Percentiles rank a stretch among this genome's conserved stretches.
phyloP scores from a whole-genome alignment of 1,140 invertebrate species.

The Parapsyche elsis region DNA sequence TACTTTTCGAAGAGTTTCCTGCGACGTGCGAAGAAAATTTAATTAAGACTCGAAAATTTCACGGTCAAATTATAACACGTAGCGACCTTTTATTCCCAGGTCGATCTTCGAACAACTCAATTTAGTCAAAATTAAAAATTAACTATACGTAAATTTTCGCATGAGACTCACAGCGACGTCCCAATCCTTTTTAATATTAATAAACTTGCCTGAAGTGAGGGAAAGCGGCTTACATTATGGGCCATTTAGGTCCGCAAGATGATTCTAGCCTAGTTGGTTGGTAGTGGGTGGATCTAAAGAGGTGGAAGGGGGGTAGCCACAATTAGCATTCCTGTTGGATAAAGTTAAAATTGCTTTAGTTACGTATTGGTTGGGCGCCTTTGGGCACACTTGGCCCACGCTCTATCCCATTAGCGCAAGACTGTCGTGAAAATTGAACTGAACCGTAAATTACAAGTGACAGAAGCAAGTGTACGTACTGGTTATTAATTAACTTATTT shows the following conservation, averaged over 20 bases:
- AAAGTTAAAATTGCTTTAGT: slow-evolving; percentile 47
- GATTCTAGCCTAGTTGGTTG: slow-evolving; percentile 15
- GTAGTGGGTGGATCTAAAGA: neutral
- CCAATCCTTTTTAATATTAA: neutral
- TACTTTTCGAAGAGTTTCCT: too few relatives aligned
- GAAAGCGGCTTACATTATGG: neutral
- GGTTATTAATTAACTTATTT: too few relatives aligned
- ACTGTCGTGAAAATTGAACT: neutral
- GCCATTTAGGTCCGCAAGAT: slow-evolving; percentile 44
- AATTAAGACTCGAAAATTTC: neutral
- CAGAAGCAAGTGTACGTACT: too few relatives aligned
- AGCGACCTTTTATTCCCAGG: neutral
- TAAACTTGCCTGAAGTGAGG: neutral
- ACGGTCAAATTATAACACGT: neutral
- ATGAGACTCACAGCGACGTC: neutral
- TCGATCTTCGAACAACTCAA: neutral
- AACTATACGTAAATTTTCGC: neutral
- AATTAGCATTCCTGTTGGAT: slow-evolving; percentile 48
- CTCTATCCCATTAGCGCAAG: neutral
- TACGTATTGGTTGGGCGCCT: slow-evolving; percentile 6
- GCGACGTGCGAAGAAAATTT: neutral
- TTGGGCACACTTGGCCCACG: slow-evolving; percentile 8
- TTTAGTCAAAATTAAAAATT: neutral
- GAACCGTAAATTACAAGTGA: neutral
- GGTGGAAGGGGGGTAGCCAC: slow-evolving; percentile 7